Evolutionary conservation across 2,888 invertebrate species (phyloP).

Genomic region (Syritta pipiens): DNA sequence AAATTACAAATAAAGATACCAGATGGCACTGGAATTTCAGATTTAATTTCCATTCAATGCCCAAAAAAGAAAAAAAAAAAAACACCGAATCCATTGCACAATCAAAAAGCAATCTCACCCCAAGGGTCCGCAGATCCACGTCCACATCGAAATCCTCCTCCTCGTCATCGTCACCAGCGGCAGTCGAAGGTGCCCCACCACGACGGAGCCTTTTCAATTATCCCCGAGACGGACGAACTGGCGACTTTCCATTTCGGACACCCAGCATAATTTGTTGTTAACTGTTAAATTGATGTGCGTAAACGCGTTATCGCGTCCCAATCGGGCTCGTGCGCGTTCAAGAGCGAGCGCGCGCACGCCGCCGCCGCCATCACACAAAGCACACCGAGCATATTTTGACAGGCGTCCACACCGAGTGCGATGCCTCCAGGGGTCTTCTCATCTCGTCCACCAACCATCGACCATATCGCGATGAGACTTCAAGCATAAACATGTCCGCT

Average conservation of each 20-base stretch:
- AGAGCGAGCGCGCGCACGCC: conserved; percentile 49
- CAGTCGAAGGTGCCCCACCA: conserved; percentile 52
- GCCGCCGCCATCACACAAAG: conserved; percentile 4
- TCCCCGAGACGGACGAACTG: conserved; percentile 50
- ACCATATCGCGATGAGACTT: conserved; percentile 65
- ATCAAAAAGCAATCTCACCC: conserved; percentile 66
- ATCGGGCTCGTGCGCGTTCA: conserved; percentile 63
- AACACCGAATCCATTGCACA: conserved; percentile 55
- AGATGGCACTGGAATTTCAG: conserved; percentile 69
- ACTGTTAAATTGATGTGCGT: conserved; percentile 69
- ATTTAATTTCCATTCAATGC: conserved; percentile 65
- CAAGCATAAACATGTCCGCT: conserved; percentile 69
- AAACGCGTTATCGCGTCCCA: conserved; percentile 67
- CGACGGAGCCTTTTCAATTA: conserved; percentile 66
- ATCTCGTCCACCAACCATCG: conserved; percentile 60
- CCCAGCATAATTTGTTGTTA: conserved; percentile 69
- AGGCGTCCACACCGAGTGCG: conserved; percentile 57
- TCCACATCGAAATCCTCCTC: conserved; percentile 12
- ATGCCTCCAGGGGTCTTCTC: conserved; percentile 47
- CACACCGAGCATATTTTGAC: conserved; percentile 62
- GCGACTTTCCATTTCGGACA: conserved; percentile 69
- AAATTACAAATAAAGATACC: conserved; percentile 70
- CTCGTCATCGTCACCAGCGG: no score
- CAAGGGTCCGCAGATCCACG: conserved; percentile 45
- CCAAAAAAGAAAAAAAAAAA: conserved; percentile 2